Conservation (phyloP, 2,888 invertebrate species). For the Agonopterix arenella region DNA sequence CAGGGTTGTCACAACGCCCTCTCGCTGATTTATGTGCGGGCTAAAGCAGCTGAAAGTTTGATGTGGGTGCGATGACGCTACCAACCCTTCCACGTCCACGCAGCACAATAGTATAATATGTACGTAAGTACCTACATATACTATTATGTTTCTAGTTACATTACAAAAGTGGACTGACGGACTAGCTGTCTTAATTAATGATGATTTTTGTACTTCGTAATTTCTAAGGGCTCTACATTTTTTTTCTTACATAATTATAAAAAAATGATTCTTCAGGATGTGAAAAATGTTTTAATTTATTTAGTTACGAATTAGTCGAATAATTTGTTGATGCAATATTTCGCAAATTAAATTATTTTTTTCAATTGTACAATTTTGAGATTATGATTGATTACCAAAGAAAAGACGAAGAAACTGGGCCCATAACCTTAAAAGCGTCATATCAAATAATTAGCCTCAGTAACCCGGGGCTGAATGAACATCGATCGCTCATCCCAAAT, state of each 20-base stretch:
- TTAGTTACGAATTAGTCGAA: too few relatives aligned
- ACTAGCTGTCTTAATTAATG: neutral
- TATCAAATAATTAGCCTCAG: constrained; percentile 2
- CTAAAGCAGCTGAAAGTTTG: constrained; percentile 61
- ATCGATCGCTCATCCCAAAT: constrained; percentile 6
- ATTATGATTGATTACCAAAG: too few relatives aligned
- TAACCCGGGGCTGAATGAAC: neutral
- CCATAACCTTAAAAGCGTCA: constrained; percentile 2
- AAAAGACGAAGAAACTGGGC: neutral
- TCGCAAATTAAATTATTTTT: too few relatives aligned
- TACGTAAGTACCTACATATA: neutral
- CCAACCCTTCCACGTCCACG: neutral
- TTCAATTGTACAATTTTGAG: too few relatives aligned
- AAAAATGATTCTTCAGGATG: too few relatives aligned
- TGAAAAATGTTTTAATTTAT: too few relatives aligned
- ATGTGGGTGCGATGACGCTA: constrained; percentile 51
- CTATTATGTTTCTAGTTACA: neutral
- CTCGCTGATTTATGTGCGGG: constrained; percentile 51
- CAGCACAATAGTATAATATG: neutral
- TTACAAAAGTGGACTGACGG: neutral
- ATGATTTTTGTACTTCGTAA: too few relatives aligned
- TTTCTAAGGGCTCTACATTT: too few relatives aligned
- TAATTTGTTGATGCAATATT: too few relatives aligned
- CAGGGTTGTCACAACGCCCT: constrained; percentile 40
- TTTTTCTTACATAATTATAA: too few relatives aligned